Evolutionary conservation across 2,888 invertebrate genomes (phyloP), one percentile per base, ranked within the genome.

Genomic region (Aleiodes testaceus): DNA sequence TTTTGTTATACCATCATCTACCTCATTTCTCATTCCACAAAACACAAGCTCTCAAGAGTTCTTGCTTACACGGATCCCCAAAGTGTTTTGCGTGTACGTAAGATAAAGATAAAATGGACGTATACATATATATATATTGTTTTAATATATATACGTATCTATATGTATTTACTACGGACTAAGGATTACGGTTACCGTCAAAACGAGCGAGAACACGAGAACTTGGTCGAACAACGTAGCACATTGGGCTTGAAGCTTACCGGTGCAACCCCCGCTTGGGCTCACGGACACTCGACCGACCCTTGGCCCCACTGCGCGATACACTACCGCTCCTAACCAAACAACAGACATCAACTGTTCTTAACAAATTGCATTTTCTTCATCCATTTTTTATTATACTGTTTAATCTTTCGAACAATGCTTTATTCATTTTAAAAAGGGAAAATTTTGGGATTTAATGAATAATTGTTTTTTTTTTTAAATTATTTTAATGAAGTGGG

Each of bases 221-320:
- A 85, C 80, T 83, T 86, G 82, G 77, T 79, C 80, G 79, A 82
- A 85, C 80, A 84, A 85, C 77, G 80, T 82, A 82, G 83, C 80
- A 87, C 77, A 73, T 83, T 81, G 80, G 81, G 83, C 77, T 85
- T 84, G 76, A 83, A 85, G 87, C 87, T 87, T 87, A 87, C 87
- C 87, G 83, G 87, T 85, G 81, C 87, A 87, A 85, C 85, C 87
- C 85, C 85, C 85, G 82, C 81, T 86, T 80, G 85, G 84, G 84
- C 83, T 86, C 79, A 87, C 83, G 79, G 87, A 86, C 80, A 87
- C 80, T 86, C 86, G 87, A 82, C 85, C 84, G 79, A 86, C 81
- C 80, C 87, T 84, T 83, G 87, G 86, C 83, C 86, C 86, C 84
- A 86, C 81, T 79, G 86, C 82, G 84, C 87, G 87, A 84, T 87